Conservation (phyloP, 1,140 invertebrate species). For the Charaxes varanes region DNA sequence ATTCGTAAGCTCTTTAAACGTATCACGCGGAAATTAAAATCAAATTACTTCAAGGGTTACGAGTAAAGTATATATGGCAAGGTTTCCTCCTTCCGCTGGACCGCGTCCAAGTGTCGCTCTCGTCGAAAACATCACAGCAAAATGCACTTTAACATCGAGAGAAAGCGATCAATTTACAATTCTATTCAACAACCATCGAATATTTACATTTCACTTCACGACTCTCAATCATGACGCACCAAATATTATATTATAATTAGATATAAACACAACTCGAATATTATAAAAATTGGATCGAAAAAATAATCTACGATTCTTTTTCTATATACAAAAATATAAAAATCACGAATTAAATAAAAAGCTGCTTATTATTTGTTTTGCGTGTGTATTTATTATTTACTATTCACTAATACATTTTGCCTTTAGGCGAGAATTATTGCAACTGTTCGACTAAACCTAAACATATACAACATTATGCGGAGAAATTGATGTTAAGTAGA, state of each 20-base stretch:
- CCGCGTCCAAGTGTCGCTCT: too few species aligned
- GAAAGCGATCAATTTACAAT: slow-evolving; percentile 48
- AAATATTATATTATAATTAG: slow-evolving; percentile 8
- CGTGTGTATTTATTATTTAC: slow-evolving; percentile 27
- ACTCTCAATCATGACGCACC: slow-evolving; percentile 11
- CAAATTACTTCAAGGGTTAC: too few species aligned
- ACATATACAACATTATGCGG: slow-evolving; percentile 51
- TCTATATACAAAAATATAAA: slow-evolving; percentile 46
- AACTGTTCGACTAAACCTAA: slow-evolving; percentile 55
- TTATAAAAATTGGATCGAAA: slow-evolving; percentile 24
- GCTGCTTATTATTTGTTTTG: slow-evolving; percentile 33
- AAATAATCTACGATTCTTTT: slow-evolving; percentile 23
- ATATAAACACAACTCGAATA: slow-evolving; percentile 6
- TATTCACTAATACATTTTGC: slow-evolving; percentile 35
- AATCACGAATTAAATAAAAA: slow-evolving; percentile 49
- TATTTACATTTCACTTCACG: slow-evolving; percentile 21
- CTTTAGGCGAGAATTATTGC: slow-evolving; percentile 68
- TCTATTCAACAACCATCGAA: slow-evolving; percentile 50
- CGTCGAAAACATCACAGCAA: slow-evolving; percentile 27
- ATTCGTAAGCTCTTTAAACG: not conserved
- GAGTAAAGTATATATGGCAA: too few species aligned
- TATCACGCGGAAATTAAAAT: too few species aligned
- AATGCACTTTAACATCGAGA: slow-evolving; percentile 32
- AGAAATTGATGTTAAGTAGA: slow-evolving; percentile 16
- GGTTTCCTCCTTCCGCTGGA: too few species aligned